Percentiles rank a stretch among this genome's conserved stretches.
Conservation (phyloP, 1,140 invertebrate genomes). For the Caligus rogercresseyi region DNA sequence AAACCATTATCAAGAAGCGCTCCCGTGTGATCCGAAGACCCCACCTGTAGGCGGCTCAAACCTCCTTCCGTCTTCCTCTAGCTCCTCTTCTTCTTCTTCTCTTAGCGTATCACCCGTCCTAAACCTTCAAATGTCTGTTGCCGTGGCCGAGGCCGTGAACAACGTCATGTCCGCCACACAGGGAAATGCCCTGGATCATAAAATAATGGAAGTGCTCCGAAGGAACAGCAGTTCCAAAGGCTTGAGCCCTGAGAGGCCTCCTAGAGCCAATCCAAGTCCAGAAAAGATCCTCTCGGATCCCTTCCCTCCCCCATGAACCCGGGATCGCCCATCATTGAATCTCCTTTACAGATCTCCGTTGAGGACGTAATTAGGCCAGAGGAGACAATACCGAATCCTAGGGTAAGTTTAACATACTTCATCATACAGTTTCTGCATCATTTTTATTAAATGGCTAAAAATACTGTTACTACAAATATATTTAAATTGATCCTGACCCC, state of each 20-base stretch:
- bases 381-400: background rate
- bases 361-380: background rate
- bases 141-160: background rate
- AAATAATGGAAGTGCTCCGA: background rate
- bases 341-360: background rate
- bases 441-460: no score
- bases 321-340: background rate
- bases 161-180: background rate
- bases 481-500: no score
- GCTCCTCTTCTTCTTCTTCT: background rate
- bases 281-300: background rate
- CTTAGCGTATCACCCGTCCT: background rate
- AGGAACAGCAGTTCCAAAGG: background rate
- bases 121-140: background rate
- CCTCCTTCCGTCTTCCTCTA: background rate
- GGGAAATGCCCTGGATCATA: background rate
- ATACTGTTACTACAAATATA: no score
- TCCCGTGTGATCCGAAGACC: background rate
- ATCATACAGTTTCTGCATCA: no score
- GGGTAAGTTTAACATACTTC: background rate
- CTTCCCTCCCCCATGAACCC: background rate
- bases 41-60: background rate
- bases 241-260: background rate
- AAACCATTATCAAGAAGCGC: slow-evolving; percentile 17
- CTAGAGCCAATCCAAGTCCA: background rate